These are phyloP conservation scores for Calliopum simillimum DNA, from an alignment of 2,888 invertebrate genomes.

Conservation along the genomic window DNA sequence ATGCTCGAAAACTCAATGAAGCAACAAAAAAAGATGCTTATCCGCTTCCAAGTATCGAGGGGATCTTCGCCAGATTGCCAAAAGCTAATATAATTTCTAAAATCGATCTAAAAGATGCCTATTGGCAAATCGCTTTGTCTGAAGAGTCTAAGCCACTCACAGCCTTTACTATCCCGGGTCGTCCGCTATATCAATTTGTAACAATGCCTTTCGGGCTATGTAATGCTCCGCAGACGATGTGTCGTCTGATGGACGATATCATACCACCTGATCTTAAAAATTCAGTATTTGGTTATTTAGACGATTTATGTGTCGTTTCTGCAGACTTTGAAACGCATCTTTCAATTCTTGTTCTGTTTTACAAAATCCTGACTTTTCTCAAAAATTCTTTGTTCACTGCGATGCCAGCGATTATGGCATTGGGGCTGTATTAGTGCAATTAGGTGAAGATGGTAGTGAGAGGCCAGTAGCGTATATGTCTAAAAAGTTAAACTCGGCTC, in stretches of 20 bases:
- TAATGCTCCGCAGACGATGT: slow-evolving; percentile 40
- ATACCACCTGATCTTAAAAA: slow-evolving; percentile 21
- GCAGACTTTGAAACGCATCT: slow-evolving; percentile 21
- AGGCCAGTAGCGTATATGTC: slow-evolving; percentile 38
- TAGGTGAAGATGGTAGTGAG: slow-evolving; percentile 27
- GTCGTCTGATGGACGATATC: slow-evolving; percentile 22
- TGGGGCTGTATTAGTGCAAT: slow-evolving; percentile 39
- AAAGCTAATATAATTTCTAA: slow-evolving; percentile 35
- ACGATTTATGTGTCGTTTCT: slow-evolving; percentile 31
- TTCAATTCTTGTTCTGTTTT: slow-evolving; percentile 17
- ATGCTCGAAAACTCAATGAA: slow-evolving; percentile 38
- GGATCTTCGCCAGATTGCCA: slow-evolving; percentile 37
- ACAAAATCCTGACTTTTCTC: too few relatives aligned
- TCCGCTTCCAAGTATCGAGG: slow-evolving; percentile 39
- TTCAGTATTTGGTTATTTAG: slow-evolving; percentile 31
- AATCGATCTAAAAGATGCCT: slow-evolving; percentile 33
- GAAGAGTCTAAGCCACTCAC: slow-evolving; percentile 25
- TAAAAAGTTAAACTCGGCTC: too few relatives aligned
- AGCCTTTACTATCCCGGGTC: slow-evolving; percentile 38
- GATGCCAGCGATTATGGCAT: slow-evolving; percentile 37
- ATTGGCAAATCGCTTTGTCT: slow-evolving; percentile 35
- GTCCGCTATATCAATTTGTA: slow-evolving; percentile 41
- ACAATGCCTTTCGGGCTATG: slow-evolving; percentile 43
- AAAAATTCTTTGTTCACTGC: slow-evolving; percentile 37
- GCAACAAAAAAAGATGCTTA: slow-evolving; percentile 38